Percentiles rank a stretch among this genome's conserved stretches.
These are phyloP conservation scores for Apteryx mantelli DNA, from an alignment of 2,113 vertebrate genomes.

Conservation along the genomic window DNA sequence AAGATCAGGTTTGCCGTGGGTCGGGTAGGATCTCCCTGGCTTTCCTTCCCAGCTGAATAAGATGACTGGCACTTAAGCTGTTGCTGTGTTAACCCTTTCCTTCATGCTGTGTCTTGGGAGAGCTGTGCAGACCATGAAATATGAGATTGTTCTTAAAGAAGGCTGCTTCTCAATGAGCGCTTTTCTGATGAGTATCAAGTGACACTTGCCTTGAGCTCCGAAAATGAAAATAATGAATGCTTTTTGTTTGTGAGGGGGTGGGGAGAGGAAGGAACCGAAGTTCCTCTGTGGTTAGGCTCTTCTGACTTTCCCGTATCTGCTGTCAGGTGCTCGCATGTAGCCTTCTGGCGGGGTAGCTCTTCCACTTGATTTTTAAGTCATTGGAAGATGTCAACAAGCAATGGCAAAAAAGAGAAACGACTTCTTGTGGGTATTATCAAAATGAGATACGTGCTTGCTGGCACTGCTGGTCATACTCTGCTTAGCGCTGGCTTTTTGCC, in stretches of 20 bases:
- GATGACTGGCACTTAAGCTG: not conserved
- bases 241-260: not conserved
- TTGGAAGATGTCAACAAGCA: not conserved
- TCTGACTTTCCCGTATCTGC: not conserved
- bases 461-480: accelerated
- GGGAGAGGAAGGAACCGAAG: not conserved
- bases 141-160: not conserved
- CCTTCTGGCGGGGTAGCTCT: not conserved
- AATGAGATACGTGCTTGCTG: accelerated
- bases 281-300: not conserved
- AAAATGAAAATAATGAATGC: not conserved
- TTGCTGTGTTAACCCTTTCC: not conserved
- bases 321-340: not conserved
- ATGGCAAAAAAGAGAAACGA: not conserved
- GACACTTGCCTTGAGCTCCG: not conserved
- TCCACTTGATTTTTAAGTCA: not conserved
- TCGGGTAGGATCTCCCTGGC: not conserved
- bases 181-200: not conserved
- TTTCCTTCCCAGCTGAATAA: not conserved
- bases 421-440: not conserved
- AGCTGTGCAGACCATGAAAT: not conserved
- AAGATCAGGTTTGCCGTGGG: not conserved
- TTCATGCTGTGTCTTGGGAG: not conserved
- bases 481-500: not conserved
- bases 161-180: not conserved